Percentiles rank a stretch among this genome's conserved stretches.
phyloP scores from a whole-genome alignment of 2,888 invertebrate genomes.

The Heterodera filipjevi region DNA sequence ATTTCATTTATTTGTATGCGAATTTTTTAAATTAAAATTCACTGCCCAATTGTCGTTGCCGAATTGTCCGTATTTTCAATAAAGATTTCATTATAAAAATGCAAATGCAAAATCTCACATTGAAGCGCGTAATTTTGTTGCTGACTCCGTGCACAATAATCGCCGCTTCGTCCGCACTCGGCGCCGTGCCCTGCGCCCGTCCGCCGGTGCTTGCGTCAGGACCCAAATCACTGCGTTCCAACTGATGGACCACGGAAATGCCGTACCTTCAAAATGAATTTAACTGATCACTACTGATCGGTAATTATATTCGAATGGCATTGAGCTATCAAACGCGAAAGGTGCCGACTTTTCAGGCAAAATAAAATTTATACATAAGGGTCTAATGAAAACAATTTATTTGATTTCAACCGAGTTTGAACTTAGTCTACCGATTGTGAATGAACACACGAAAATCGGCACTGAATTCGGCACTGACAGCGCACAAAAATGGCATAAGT shows the following conservation, averaged over 20 bases:
- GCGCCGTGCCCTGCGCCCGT: constrained; percentile 33
- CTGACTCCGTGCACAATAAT: constrained; percentile 64
- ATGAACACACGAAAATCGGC: constrained; percentile 45
- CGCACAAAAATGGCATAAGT: constrained; percentile 15
- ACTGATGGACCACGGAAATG: constrained; percentile 49
- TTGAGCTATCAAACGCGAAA: too few species aligned
- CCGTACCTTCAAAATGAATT: constrained; percentile 49
- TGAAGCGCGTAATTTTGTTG: constrained; percentile 57
- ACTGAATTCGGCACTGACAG: constrained; percentile 30
- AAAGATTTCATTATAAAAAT: neutral
- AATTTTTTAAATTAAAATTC: too few species aligned
- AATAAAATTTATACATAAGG: too few species aligned
- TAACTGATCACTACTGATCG: too few species aligned
- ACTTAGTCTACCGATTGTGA: constrained; percentile 39
- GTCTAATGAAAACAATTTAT: too few species aligned
- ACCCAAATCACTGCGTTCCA: constrained; percentile 60
- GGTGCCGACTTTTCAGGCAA: too few species aligned
- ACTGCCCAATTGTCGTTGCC: too few species aligned
- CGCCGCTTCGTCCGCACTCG: constrained; percentile 41
- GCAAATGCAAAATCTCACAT: constrained; percentile 37
- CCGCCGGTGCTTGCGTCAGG: constrained; percentile 59
- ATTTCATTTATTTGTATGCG: too few species aligned
- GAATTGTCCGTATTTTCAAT: too few species aligned
- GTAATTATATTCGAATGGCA: too few species aligned
- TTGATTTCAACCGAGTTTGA: too few species aligned